These are phyloP conservation scores for Heterochromis multidens DNA, from an alignment of 2,113 vertebrate species.

Conservation along the genomic window DNA sequence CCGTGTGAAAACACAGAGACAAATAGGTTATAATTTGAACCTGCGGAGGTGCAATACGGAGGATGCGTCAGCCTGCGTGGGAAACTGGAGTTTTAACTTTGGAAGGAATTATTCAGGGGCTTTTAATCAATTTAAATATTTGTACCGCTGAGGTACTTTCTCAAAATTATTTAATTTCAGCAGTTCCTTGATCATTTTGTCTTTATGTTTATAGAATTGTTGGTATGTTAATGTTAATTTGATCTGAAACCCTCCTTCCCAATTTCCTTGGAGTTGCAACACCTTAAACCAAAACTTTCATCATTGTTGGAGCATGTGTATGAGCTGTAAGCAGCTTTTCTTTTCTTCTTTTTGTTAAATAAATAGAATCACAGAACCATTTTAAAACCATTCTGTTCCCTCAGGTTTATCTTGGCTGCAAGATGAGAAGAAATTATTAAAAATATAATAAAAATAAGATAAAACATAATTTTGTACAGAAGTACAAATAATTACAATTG, in stretches of 20 bases:
- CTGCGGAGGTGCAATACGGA: slow-evolving; percentile 35
- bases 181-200: not conserved
- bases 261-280: not conserved
- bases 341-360: no score
- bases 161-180: not conserved
- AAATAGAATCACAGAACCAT: no score
- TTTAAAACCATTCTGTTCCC: not conserved
- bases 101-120: not conserved
- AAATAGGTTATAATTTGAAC: slow-evolving; percentile 55
- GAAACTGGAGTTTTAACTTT: not conserved
- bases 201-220: not conserved
- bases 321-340: not conserved
- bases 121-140: not conserved
- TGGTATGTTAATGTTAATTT: not conserved
- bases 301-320: not conserved
- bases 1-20: slow-evolving; percentile 58
- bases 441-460: not conserved
- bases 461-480: not conserved
- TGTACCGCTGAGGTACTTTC: not conserved
- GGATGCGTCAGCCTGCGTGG: not conserved
- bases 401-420: not conserved
- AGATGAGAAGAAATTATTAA: not conserved
- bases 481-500: not conserved
- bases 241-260: not conserved
- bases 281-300: not conserved